Evolutionary conservation across 2,888 invertebrate genomes (phyloP), one percentile per base, ranked within the genome.

Genomic region (Tromatobia lineatoria): DNA sequence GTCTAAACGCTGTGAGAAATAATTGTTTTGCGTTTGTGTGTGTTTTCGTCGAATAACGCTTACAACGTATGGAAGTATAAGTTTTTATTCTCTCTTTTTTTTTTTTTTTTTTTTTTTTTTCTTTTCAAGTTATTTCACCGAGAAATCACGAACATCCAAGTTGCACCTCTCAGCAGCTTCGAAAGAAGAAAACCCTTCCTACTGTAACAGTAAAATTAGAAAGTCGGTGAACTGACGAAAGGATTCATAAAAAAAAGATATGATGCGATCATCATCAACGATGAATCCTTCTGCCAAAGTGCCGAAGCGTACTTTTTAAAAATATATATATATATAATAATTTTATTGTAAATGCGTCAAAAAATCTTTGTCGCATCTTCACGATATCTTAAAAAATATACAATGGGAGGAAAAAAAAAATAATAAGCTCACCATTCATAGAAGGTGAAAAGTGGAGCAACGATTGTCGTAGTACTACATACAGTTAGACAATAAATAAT

Each of bases 281-380:
- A 83, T 45, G 52, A 75, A 71, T 71, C 74, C 42, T 59, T 82
- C 47, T 52, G 74, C 84, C 69, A 59, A 78, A 70, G 10, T 57
- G 73, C 78, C 84, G 70, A 81, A 71, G 64, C 78, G 70, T 61
- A 64, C 67, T 69, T 73, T 47, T 67, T 47, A 67, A 69, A 69
- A 69, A 66, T 52, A 20, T 50, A 78, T 52, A 50, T 71, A 25
- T 73, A 69, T 69, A 61, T 75, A 59, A 25, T 45, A 50, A 75
- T 57, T 67, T 76, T 71, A 77, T 77, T 45, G 38, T 20, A 74
- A 77, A 45, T 67, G 75, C 67, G 52, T 67, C 52, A 59, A 80
- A 61, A 80, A 80, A 86, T 70, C 76, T 86, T n/a, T 84, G 85
- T 71, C 86, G 86, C 86, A 85, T 86, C 84, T 84, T 86, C 80